Evolutionary conservation across 2,888 invertebrate species (phyloP).

Genomic region (Drosophila crucigera): DNA sequence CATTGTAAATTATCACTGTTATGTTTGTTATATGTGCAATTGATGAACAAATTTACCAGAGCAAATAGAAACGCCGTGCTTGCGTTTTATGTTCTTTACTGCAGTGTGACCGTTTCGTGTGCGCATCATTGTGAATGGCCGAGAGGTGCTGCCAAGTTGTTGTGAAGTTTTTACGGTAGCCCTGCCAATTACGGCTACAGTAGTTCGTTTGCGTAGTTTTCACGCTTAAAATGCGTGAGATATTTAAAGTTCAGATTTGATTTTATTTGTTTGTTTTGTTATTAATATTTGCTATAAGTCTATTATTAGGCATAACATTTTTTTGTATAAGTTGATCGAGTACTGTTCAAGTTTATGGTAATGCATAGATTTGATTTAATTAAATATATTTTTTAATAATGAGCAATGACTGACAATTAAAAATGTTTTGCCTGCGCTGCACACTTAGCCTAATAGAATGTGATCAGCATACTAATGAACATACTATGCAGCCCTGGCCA

Average conservation of each 20-base stretch:
- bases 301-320: background rate
- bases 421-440: background rate
- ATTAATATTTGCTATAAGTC: background rate
- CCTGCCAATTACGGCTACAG: conserved; percentile 3
- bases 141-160: conserved; percentile 14
- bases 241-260: background rate
- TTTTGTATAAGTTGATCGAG: background rate
- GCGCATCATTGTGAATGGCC: conserved; percentile 18
- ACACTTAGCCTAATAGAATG: background rate
- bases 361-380: background rate
- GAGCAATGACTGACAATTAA: background rate
- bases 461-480: background rate
- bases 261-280: background rate
- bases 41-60: conserved; percentile 52
- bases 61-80: conserved; percentile 52
- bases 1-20: conserved; percentile 57
- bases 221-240: no score
- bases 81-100: conserved; percentile 42
- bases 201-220: background rate
- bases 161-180: background rate
- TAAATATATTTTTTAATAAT: background rate
- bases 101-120: conserved; percentile 50
- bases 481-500: background rate
- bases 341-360: background rate
- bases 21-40: conserved; percentile 20